Evolutionary conservation across 2,113 vertebrate genomes (phyloP).

Genomic region (Bujurquina vittata): DNA sequence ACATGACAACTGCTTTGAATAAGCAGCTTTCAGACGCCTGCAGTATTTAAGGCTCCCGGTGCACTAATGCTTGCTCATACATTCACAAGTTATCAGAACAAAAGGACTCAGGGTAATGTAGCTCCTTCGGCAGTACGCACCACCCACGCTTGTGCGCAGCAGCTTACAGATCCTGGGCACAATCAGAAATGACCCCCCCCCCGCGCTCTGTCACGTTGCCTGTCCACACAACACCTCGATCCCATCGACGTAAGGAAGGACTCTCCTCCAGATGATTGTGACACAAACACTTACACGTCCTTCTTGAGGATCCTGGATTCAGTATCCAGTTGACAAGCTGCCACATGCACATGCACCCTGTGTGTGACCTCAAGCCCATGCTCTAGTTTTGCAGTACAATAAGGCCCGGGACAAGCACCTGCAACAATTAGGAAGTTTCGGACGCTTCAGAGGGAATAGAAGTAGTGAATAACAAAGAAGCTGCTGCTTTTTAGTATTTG

Average conservation of each 20-base stretch:
- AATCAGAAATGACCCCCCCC: background rate
- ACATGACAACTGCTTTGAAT: constrained; percentile 4
- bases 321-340: background rate
- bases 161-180: background rate
- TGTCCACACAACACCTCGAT: background rate
- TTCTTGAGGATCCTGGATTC: background rate
- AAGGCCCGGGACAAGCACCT: background rate
- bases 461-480: constrained; percentile 5
- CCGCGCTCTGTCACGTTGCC: constrained; percentile 2
- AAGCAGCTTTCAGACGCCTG: constrained; percentile 1
- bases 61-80: background rate
- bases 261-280: background rate
- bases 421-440: background rate
- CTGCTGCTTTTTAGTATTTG: constrained; percentile 37
- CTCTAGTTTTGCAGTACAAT: background rate
- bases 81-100: background rate
- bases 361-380: background rate
- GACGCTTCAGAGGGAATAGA: background rate
- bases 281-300: background rate
- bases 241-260: constrained; percentile 18
- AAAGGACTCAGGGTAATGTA: background rate
- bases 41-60: constrained; percentile 6
- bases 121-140: background rate
- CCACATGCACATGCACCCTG: background rate
- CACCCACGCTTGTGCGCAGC: background rate